Conservation (phyloP, 2,888 invertebrate genomes). For the Brassicogethes aeneus region DNA sequence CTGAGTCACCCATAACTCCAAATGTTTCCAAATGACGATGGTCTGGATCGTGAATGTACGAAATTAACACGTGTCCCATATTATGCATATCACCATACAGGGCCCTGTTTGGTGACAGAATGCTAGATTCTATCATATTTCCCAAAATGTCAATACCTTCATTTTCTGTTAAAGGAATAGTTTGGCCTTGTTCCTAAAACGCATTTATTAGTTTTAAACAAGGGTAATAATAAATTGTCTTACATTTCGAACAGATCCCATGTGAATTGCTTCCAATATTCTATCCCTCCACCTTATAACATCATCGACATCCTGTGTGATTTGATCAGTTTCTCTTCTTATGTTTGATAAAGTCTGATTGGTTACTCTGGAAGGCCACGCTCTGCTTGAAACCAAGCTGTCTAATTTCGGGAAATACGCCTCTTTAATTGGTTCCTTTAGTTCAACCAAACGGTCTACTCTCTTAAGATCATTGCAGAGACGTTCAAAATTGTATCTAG, state of each 20-base stretch:
- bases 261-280: constrained; percentile 60
- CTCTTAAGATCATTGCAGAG: constrained; percentile 59
- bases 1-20: constrained; percentile 74
- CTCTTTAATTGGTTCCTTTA: constrained; percentile 59
- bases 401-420: constrained; percentile 79
- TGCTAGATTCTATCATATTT: constrained; percentile 67
- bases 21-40: constrained; percentile 68
- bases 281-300: constrained; percentile 68
- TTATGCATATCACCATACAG: constrained; percentile 78
- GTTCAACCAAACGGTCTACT: constrained; percentile 53
- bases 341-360: constrained; percentile 49
- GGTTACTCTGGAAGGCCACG: constrained; percentile 62
- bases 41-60: constrained; percentile 74
- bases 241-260: constrained; percentile 50
- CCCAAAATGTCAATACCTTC: constrained; percentile 71
- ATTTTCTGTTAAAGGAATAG: constrained; percentile 50
- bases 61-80: constrained; percentile 69
- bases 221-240: not conserved
- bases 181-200: constrained; percentile 48
- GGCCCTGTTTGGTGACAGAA: constrained; percentile 57
- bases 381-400: constrained; percentile 61
- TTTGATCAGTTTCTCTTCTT: constrained; percentile 56
- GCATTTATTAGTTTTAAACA: not conserved
- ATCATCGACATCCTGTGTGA: constrained; percentile 55
- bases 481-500: constrained; percentile 66